These are phyloP conservation scores for Serranus cabrilla DNA, from an alignment of 2,797 vertebrate species.

Conservation along the genomic window DNA sequence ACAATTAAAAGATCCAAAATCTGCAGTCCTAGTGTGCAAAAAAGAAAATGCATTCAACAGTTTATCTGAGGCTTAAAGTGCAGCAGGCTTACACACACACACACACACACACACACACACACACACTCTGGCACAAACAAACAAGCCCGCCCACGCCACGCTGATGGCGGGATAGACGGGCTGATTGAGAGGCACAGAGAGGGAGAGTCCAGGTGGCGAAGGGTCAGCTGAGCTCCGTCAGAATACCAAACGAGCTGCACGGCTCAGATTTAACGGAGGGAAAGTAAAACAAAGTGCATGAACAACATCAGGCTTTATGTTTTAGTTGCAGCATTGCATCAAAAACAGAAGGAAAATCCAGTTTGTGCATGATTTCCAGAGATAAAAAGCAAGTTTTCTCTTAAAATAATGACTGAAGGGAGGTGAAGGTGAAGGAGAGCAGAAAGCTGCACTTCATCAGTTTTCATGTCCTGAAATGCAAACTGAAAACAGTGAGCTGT, in stretches of 20 bases:
- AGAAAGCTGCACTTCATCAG: background rate
- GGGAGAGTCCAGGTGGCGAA: constrained; percentile 51
- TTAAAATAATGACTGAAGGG: background rate
- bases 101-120: background rate
- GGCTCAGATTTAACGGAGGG: background rate
- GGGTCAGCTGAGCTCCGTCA: constrained; percentile 39
- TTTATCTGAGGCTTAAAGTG: too few species aligned
- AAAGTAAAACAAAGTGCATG: too few species aligned
- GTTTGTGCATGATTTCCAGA: background rate
- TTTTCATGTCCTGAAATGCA: constrained; percentile 17
- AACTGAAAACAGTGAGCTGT: constrained; percentile 25
- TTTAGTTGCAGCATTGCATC: background rate
- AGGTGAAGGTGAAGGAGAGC: background rate
- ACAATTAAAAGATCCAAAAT: too few species aligned
- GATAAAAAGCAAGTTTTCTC: background rate
- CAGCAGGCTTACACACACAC: too few species aligned
- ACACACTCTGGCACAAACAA: constrained; percentile 64
- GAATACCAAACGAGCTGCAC: constrained; percentile 52
- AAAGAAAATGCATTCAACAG: too few species aligned
- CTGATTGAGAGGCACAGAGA: constrained; percentile 62
- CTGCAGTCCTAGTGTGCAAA: too few species aligned
- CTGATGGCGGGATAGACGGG: constrained; percentile 76
- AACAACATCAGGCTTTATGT: too few species aligned
- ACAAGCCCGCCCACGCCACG: constrained; percentile 59
- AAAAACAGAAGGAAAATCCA: background rate